Percentiles rank a stretch among this genome's conserved stretches.
phyloP scores from a whole-genome alignment of 1,140 invertebrate species.

The Eulimnadia texana region DNA sequence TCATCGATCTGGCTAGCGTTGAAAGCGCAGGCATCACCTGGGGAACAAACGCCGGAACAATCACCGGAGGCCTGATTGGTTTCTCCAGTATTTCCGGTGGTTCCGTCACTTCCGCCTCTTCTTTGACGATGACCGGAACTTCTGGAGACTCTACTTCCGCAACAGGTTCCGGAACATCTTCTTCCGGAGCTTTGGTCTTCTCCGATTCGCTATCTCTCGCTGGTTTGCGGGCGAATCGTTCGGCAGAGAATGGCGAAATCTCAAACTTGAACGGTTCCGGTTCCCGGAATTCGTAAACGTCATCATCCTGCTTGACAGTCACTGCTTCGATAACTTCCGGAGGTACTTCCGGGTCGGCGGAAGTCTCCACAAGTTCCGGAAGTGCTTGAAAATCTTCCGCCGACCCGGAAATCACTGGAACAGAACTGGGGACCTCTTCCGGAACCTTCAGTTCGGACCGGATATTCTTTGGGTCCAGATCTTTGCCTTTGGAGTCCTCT shows the following conservation, averaged over 20 bases:
- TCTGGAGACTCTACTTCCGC: too few species aligned
- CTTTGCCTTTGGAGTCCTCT: constrained; percentile 16
- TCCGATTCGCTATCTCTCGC: too few species aligned
- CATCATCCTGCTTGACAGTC: constrained; percentile 30
- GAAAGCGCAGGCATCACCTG: constrained; percentile 3
- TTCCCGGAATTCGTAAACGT: constrained; percentile 78
- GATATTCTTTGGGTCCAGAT: constrained; percentile 65
- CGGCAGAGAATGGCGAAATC: too few species aligned
- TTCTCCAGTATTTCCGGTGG: too few species aligned
- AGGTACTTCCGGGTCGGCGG: too few species aligned
- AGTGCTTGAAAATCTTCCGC: background rate
- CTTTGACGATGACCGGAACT: too few species aligned
- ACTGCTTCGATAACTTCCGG: background rate
- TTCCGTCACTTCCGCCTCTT: too few species aligned
- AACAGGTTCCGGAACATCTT: constrained; percentile 12
- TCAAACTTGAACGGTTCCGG: constrained; percentile 72
- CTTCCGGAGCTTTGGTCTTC: constrained; percentile 21
- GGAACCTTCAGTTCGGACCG: constrained; percentile 60
- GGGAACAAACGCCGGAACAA: background rate
- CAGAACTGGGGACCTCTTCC: background rate
- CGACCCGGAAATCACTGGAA: background rate
- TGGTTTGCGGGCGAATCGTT: constrained; percentile 19
- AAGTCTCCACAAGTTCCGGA: too few species aligned
- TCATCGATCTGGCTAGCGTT: too few species aligned
- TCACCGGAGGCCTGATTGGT: too few species aligned